A percentile compares a stretch with the other conserved stretches of the same genome.
Evolutionary conservation across 2,113 vertebrate species (phyloP).

Genomic region (Trichechus manatus): DNA sequence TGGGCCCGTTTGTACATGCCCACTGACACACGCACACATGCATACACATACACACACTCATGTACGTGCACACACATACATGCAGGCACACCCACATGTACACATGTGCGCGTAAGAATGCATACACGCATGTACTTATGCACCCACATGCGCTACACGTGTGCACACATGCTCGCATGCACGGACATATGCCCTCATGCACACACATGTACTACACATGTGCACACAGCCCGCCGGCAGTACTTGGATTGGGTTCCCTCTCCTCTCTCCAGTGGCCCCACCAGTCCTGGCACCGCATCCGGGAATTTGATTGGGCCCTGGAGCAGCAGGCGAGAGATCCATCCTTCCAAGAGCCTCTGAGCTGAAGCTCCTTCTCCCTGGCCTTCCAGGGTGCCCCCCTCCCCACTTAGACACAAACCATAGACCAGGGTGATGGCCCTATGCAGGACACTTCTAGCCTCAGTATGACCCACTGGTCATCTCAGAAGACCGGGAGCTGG

Average conservation of each 20-base stretch:
- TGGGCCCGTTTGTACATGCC: rapidly evolving
- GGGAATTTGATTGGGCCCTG: no score
- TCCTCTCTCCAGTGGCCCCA: neutral
- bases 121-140: no score
- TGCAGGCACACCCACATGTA: no score
- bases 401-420: neutral
- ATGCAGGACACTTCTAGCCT: neutral
- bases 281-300: neutral
- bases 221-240: neutral
- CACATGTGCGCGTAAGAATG: no score
- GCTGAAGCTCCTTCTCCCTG: neutral
- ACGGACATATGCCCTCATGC: no score
- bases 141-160: no score
- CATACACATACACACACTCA: no score
- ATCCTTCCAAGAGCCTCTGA: neutral
- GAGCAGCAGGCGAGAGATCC: neutral
- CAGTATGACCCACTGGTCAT: neutral
- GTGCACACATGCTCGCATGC: no score
- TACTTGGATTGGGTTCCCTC: neutral
- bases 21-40: rapidly evolving
- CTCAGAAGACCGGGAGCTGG: neutral
- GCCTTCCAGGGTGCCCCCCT: neutral
- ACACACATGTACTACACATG: no score
- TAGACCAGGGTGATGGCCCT: no score
- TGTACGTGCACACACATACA: no score